A percentile compares a stretch with the other conserved stretches of the same genome.
These are phyloP conservation scores for Capromys pilorides DNA, from an alignment of 2,797 vertebrate species.

Conservation along the genomic window DNA sequence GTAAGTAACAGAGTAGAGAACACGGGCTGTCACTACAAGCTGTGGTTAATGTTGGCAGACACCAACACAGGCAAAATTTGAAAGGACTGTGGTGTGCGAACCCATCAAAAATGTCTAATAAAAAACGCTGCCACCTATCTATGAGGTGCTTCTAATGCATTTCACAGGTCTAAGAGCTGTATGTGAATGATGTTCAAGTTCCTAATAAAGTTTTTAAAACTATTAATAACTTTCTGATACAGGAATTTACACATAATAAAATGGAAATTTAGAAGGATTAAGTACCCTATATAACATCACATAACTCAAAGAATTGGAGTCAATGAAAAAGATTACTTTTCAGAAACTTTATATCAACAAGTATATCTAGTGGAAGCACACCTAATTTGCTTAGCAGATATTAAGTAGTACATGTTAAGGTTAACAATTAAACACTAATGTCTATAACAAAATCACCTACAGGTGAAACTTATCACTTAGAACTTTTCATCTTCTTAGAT, in stretches of 20 bases:
- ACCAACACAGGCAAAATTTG: background rate
- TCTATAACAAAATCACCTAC: background rate
- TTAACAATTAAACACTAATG: conserved; percentile 30
- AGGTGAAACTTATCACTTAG: background rate
- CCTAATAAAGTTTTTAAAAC: background rate
- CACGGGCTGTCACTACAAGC: background rate
- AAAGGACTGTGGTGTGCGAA: background rate
- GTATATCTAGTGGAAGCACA: background rate
- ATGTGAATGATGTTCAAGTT: conserved; percentile 40
- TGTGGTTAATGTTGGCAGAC: background rate
- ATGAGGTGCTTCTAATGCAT: conserved; percentile 21
- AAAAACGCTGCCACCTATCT: background rate
- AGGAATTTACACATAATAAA: background rate
- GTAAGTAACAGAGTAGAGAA: conserved; percentile 10
- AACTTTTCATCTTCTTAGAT: background rate
- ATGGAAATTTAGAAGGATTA: background rate
- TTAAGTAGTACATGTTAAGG: background rate
- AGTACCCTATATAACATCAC: background rate
- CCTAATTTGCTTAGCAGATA: background rate
- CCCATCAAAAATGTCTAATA: background rate
- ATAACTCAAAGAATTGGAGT: background rate
- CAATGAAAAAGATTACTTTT: conserved; percentile 6
- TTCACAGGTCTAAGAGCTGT: conserved; percentile 31
- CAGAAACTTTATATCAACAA: conserved; percentile 14
- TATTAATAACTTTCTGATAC: conserved; percentile 1